Base-by-base conservation (phyloP, 1,140 invertebrate genomes). In the Myzus persicae region DNA sequence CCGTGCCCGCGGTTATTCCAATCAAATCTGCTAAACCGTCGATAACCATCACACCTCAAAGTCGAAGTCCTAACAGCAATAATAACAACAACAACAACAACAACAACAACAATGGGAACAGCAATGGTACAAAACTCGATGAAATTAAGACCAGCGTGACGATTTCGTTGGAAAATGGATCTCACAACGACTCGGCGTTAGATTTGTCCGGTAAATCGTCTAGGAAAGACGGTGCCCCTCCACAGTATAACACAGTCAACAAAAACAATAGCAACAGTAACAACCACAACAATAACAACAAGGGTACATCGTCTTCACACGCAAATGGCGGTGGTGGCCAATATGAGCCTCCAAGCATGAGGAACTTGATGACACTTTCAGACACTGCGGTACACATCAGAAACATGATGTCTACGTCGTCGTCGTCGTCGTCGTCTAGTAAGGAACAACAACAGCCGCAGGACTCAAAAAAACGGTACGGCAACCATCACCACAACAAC, bases 121-220 rank as follows among this genome's bases (percentile, higher is more conserved):
- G 20, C 26, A 46, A 11, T 11, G 38, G 38, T 26, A 48, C 40
- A 11, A 92, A 59, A 89, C 82, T 48, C 20, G 93, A 93, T 3
- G 93, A 42, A 7, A 54, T 40, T n/a, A 93, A 93, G 38, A 85
- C 44, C 1, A 93, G 90, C 44, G 90, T 93, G 11, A 93, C 93
- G 26, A 84, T 92, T 2, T 93, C 93, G 22, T 51, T 92, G 85
- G 93, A 92, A 93, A 93, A 92, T 54, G 51, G 82, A 31, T 42
- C 81, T 94, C 94, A 94, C 38, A 94, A 93, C 46, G 94, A 94
- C 26, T 94, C 94, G 8, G 94, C 94, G 20, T 93, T 95, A 22
- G 95, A 95, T 90, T 85, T 95, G n/a, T 95, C 94, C 5, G 94
- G 94, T 2, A 95, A 94, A 88, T 94, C 94, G 9, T 94, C 94